These are phyloP conservation scores for Silurus aristotelis DNA, from an alignment of 2,797 vertebrate species.

Conservation along the genomic window DNA sequence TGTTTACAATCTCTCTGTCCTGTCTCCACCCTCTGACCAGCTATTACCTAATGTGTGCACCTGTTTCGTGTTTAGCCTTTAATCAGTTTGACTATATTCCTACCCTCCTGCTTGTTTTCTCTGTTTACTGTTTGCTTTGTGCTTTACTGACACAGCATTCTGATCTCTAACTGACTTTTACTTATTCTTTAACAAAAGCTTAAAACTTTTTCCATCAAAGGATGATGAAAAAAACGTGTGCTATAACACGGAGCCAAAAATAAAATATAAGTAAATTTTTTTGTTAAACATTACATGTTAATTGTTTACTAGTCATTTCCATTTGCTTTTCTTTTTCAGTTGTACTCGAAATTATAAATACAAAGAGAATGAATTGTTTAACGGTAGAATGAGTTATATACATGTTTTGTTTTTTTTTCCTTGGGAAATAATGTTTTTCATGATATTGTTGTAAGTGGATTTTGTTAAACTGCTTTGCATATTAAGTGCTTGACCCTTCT, in stretches of 20 bases:
- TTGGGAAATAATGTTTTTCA: neutral
- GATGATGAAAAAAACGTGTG: neutral
- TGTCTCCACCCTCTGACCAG: neutral
- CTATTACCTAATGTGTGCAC: slow-evolving; percentile 6
- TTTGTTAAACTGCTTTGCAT: neutral
- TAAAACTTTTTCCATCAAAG: neutral
- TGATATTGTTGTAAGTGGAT: neutral
- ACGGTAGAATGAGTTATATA: neutral
- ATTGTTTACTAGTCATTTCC: neutral
- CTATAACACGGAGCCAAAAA: neutral
- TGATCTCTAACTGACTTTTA: neutral
- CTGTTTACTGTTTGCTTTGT: neutral
- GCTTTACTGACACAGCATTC: neutral
- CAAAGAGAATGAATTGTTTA: neutral
- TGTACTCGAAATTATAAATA: neutral
- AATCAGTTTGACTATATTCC: neutral
- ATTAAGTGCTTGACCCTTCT: neutral
- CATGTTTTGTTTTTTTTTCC: neutral
- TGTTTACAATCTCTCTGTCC: neutral
- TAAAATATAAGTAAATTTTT: neutral
- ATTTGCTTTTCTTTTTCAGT: neutral
- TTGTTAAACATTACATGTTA: neutral
- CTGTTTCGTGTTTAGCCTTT: neutral
- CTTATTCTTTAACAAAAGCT: neutral
- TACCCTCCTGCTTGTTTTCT: neutral